Percentiles rank a stretch among this genome's conserved stretches.
Evolutionary conservation across 2,797 vertebrate genomes (phyloP).

Genomic region (Kryptopterus vitreolus): DNA sequence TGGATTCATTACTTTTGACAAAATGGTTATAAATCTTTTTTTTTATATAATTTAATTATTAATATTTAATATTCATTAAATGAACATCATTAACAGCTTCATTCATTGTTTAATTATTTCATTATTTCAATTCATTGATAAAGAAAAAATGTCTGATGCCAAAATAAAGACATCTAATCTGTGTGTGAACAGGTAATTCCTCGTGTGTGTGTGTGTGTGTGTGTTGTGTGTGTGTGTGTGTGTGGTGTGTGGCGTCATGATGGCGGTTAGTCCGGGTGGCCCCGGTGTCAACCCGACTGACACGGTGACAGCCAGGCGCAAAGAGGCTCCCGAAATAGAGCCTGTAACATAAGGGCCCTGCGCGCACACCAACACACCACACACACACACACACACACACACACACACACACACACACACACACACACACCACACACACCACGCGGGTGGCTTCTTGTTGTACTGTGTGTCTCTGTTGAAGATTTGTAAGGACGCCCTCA

Average conservation of each 20-base stretch:
- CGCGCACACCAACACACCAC: constrained; percentile 24
- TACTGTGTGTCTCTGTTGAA: constrained; percentile 64
- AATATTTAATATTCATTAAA: neutral
- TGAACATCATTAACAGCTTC: neutral
- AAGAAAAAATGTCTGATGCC: neutral
- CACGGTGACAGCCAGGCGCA: constrained; percentile 53
- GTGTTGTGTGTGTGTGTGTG: constrained; percentile 47
- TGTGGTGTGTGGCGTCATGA: constrained; percentile 51
- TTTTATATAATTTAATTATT: neutral
- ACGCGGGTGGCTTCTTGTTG: constrained; percentile 51
- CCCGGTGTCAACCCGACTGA: constrained; percentile 48
- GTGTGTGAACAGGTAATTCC: constrained; percentile 9
- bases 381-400: constrained; percentile 31
- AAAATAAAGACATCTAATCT: neutral
- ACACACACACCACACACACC: constrained; percentile 31
- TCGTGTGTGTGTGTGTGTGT: constrained; percentile 12
- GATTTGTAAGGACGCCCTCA: constrained; percentile 46
- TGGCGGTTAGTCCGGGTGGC: constrained; percentile 41
- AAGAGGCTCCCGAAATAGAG: constrained; percentile 48
- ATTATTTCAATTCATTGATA: neutral
- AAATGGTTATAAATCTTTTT: neutral
- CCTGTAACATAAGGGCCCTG: constrained; percentile 40
- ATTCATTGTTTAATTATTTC: neutral
- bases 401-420: constrained; percentile 34
- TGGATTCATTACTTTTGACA: neutral